These are phyloP conservation scores for Saimiri boliviensis DNA, from an alignment of 2,113 vertebrate genomes.

Conservation along the genomic window DNA sequence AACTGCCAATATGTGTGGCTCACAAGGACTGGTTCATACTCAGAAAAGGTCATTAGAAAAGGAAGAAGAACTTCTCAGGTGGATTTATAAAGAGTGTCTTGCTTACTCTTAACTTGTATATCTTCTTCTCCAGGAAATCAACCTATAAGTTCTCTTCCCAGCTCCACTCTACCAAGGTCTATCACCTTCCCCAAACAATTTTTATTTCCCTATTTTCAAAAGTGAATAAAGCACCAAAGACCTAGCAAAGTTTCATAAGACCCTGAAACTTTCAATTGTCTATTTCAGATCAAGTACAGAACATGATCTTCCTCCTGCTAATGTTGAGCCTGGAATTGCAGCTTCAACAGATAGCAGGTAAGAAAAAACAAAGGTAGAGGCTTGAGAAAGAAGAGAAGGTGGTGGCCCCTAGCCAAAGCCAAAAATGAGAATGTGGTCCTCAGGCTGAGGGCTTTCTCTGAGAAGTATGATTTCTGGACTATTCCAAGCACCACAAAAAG, in stretches of 20 bases:
- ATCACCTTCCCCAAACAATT: neutral
- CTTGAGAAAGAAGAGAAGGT: neutral
- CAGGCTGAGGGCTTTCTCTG: neutral
- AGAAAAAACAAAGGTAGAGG: conserved; percentile 17
- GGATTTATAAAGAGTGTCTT: neutral
- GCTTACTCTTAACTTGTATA: neutral
- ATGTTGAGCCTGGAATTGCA: conserved; percentile 63
- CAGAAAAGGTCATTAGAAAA: neutral
- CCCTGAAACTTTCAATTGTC: conserved; percentile 47
- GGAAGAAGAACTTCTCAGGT: neutral
- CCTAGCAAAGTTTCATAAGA: neutral
- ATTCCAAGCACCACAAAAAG: neutral
- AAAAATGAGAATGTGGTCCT: neutral
- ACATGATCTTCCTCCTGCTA: conserved; percentile 73
- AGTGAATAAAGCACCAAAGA: neutral
- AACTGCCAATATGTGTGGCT: neutral
- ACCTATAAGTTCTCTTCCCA: neutral
- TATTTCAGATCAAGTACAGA: conserved; percentile 73
- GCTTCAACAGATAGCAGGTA: conserved; percentile 67
- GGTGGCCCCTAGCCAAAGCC: neutral
- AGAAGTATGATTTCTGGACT: neutral
- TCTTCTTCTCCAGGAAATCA: neutral
- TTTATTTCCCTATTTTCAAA: conserved; percentile 28
- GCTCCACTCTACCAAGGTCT: neutral
- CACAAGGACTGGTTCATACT: neutral